Evolutionary conservation across 2,797 vertebrate species (phyloP), one percentile per base, ranked within the genome.

Genomic region (Falco naumanni): DNA sequence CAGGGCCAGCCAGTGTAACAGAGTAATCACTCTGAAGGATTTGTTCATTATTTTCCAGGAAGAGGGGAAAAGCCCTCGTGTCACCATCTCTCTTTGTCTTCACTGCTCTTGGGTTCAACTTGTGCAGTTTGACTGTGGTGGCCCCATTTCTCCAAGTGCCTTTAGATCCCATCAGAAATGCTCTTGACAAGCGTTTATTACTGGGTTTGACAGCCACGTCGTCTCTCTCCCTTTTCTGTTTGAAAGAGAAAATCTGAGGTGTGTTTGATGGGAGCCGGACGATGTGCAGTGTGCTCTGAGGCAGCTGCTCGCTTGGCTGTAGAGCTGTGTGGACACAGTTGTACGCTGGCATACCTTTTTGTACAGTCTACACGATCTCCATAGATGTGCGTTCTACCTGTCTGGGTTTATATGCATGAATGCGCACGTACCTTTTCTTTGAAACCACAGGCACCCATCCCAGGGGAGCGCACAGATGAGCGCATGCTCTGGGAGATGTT

Each of bases 21-120:
- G 63, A 75, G 92, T 95, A 90, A 72, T 96, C 78, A 90, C 50
- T 43, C 65, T 88, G 68, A 92, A 94, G 77, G 53, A 86, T 74
- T 39, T 75, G 54, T 60, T 91, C 79, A 81, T 83, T 94, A 89
- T 82, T 96, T 94, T 70, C 59, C 84, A 93, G 90, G 88, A 93
- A 92, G 54, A 50, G 45, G n/a, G 63, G 33, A 22, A 56, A 76
- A 71, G 86, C 88, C 86, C 86, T 65, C 9, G 2, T 94, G 63
- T 56, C 64, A 60, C 53, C 26, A 8, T 63, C 54, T 83, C 25
- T 71, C 45, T 66, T 29, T 71, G 50, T 72, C 64, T 74, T 74
- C 34, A 12, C 21, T 81, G 41, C 79, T 77, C 57, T 79, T 82
- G 64, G 87, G 41, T 93, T 95, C 94, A 80, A 15, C 74, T 80